Evolutionary conservation across 2,113 vertebrate species (phyloP), one percentile per base, ranked within the genome.

Genomic region (Peromyscus californicus): DNA sequence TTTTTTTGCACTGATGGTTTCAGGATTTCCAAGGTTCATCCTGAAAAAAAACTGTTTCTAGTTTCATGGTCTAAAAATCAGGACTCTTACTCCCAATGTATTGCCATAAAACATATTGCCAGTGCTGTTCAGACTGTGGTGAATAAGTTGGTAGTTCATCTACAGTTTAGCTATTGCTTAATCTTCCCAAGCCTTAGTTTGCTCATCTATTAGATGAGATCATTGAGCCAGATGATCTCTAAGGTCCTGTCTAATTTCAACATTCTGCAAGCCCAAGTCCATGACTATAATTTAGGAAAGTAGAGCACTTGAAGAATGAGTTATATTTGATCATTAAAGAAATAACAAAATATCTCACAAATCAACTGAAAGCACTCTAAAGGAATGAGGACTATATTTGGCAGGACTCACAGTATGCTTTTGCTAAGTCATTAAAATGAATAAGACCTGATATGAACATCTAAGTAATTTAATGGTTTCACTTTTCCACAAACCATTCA

Each of bases 391-490:
- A 86, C 54, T 92, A 61, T 51, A 69, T 86, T 96, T 97, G 72
- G 74, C 89, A 97, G 22, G 11, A 36, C 7, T 90, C 74, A n/a
- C 31, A 42, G n/a, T 90, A 26, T 48, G 45, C 70, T 92, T 97
- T 92, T 84, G n/a, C 69, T 86, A 29, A 39, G 65, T 92, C 57
- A 96, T 96, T 92, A 96, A 96, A 97, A 94, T 48, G 59, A 90
- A 24, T 93, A 92, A 96, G 65, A 90, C 36, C 36, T 90, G 80
- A 54, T n/a, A 16, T 94, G 57, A 36, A 87, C 36, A 61, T 82
- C 33, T 93, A 42, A 90, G 29, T 90, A 97, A 94, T 90, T 89
- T 90, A 87, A 92, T 89, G 33, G 3, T 87, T 90, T 74, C 5
- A 26, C 33, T 76, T 93, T 87, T 87, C 65, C 79, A 96, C 39